phyloP scores from a whole-genome alignment of 2,113 vertebrate species.

The Sterrhoptilus dennistouni region DNA sequence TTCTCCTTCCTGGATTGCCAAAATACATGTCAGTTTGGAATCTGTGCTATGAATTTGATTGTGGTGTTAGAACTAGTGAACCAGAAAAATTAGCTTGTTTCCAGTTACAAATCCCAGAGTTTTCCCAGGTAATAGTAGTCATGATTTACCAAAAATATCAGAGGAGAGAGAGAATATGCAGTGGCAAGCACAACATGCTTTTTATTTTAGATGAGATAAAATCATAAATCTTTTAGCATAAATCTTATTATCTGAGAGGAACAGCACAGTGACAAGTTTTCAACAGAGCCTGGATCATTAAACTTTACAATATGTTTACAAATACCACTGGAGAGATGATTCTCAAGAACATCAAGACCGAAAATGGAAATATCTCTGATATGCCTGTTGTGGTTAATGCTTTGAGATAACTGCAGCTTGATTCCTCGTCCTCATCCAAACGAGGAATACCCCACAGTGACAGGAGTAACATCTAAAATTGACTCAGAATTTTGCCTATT shows the following conservation, averaged over 20 bases:
- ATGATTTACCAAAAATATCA: background rate
- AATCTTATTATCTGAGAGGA: background rate
- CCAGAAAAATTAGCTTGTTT: background rate
- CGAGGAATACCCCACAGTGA: background rate
- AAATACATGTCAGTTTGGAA: background rate
- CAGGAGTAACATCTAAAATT: background rate
- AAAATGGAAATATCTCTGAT: background rate
- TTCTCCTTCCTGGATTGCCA: background rate
- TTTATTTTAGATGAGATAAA: background rate
- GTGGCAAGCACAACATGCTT: background rate
- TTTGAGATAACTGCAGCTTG: background rate
- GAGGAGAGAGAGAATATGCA: background rate
- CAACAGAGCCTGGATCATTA: background rate
- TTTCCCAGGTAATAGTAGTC: background rate
- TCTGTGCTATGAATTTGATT: background rate
- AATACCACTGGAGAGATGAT: background rate
- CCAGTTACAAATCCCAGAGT: background rate
- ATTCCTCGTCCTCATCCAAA: background rate
- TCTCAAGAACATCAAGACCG: background rate
- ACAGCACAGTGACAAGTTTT: background rate
- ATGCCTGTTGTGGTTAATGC: background rate
- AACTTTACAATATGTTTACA: background rate
- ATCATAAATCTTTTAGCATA: background rate
- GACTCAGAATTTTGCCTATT: background rate
- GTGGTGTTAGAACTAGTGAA: background rate